Conservation (phyloP, 2,888 invertebrate species). For the Helobdella robusta region DNA sequence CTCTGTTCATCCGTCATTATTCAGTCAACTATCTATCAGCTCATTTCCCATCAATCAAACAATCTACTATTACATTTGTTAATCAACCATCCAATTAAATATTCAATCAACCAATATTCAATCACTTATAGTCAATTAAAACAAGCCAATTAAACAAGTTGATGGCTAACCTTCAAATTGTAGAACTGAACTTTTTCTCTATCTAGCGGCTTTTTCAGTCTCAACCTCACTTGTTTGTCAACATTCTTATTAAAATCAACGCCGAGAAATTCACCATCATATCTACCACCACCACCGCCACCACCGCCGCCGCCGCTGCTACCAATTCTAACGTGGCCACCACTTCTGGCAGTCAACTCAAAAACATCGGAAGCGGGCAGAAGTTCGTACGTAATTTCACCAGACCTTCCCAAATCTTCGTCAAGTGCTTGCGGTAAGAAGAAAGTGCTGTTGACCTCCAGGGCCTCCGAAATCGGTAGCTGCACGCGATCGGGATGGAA, state of each 20-base stretch:
- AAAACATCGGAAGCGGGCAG: not conserved
- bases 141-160: not conserved
- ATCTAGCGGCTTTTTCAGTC: not conserved
- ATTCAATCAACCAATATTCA: not conserved
- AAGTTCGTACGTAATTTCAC: not conserved
- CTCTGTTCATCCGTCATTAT: no score
- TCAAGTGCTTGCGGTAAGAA: conserved; percentile 12
- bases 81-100: not conserved
- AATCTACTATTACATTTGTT: no score
- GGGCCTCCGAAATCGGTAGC: conserved; percentile 2
- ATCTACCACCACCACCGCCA: no score
- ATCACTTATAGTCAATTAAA: not conserved
- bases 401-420: not conserved
- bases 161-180: conserved; percentile 1
- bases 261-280: no score
- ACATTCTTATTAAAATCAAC: no score
- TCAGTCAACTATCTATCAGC: no score
- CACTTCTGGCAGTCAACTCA: not conserved
- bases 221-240: not conserved
- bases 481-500: not conserved
- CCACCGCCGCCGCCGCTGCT: not conserved
- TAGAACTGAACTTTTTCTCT: not conserved
- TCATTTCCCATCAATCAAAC: no score
- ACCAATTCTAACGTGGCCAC: not conserved
- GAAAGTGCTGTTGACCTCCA: not conserved